A percentile compares a stretch with the other conserved stretches of the same genome.
Conservation (phyloP, 2,113 vertebrate genomes). For the Plecotus auritus region DNA sequence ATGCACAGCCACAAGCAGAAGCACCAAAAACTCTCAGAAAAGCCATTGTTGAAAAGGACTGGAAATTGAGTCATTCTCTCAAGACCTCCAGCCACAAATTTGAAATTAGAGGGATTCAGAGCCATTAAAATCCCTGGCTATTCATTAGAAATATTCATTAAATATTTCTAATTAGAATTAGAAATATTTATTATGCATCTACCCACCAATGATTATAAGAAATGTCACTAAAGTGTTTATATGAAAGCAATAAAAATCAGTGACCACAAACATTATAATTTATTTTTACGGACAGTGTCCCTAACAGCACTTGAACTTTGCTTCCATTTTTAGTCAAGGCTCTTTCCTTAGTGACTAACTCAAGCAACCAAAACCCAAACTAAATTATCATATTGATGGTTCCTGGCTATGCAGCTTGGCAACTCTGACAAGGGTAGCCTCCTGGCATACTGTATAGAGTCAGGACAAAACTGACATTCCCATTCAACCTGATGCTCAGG, state of each 20-base stretch:
- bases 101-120: not conserved
- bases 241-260: conserved; percentile 13
- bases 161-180: too few species aligned
- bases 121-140: not conserved
- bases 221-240: not conserved
- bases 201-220: not conserved
- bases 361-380: not conserved
- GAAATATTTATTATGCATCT: not conserved
- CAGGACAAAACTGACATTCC: not conserved
- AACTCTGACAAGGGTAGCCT: not conserved
- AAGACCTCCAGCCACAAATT: not conserved
- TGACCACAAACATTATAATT: not conserved
- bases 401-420: not conserved
- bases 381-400: not conserved
- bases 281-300: not conserved
- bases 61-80: not conserved
- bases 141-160: too few species aligned
- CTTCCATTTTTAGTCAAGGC: not conserved
- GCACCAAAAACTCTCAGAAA: not conserved
- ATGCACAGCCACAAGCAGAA: not conserved
- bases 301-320: not conserved
- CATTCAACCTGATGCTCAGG: not conserved
- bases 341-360: not conserved
- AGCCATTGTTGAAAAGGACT: not conserved
- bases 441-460: not conserved